Conservation (phyloP, 2,888 invertebrate species). For the Brenthis hecate region DNA sequence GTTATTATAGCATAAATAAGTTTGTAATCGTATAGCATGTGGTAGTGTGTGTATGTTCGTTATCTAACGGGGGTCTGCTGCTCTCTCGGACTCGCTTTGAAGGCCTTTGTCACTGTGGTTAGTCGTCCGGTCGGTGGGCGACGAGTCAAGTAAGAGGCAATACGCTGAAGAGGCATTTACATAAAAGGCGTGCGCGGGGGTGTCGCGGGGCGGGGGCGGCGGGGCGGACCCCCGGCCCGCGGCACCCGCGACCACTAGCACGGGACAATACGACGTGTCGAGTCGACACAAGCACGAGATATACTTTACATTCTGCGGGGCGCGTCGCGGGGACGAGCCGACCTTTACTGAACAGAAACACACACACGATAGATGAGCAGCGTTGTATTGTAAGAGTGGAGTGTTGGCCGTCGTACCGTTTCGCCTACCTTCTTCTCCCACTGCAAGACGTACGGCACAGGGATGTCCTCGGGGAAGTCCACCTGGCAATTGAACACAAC, state of each 20-base stretch:
- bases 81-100: slow-evolving; percentile 82
- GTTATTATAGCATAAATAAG: slow-evolving; percentile 56
- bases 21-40: slow-evolving; percentile 68
- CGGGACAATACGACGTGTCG: slow-evolving; percentile 69
- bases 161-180: slow-evolving; percentile 68
- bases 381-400: slow-evolving; percentile 82
- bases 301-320: slow-evolving; percentile 78
- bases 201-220: slow-evolving; percentile 65
- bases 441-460: slow-evolving; percentile 98
- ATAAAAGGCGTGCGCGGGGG: slow-evolving; percentile 70
- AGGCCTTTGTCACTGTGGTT: slow-evolving; percentile 82
- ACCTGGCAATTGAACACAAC: slow-evolving; percentile 99
- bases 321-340: slow-evolving; percentile 78
- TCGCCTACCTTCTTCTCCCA: slow-evolving; percentile 99
- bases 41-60: slow-evolving; percentile 77
- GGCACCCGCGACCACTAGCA: slow-evolving; percentile 71
- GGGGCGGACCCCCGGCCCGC: slow-evolving; percentile 61
- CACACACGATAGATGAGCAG: slow-evolving; percentile 81
- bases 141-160: slow-evolving; percentile 66
- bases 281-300: slow-evolving; percentile 65
- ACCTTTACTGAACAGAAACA: slow-evolving; percentile 83
- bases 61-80: slow-evolving; percentile 82
- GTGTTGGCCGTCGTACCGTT: slow-evolving; percentile 91
- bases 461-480: slow-evolving; percentile 97
- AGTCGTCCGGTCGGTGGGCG: slow-evolving; percentile 59